Percentiles rank a stretch among this genome's conserved stretches.
Evolutionary conservation across 2,113 vertebrate species (phyloP).

Genomic region (Aleadryas rufinucha): DNA sequence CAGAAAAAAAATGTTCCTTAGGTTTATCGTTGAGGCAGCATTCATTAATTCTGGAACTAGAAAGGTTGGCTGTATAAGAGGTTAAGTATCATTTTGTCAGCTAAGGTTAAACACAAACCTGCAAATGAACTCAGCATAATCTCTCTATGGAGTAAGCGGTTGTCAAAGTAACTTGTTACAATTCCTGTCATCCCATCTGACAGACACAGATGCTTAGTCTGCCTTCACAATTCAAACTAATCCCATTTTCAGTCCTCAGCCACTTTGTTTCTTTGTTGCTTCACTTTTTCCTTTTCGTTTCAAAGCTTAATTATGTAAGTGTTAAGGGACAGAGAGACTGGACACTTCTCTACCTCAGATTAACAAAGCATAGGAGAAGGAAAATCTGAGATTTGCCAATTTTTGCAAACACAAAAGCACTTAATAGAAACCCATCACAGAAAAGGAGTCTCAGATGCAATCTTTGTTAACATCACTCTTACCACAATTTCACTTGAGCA

Average conservation of each 20-base stretch:
- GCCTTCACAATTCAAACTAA: conserved; percentile 77
- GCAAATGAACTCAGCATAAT: conserved; percentile 76
- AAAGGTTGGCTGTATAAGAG: conserved; percentile 64
- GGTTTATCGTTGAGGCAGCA: conserved; percentile 45
- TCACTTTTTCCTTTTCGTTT: conserved; percentile 70
- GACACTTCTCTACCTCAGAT: conserved; percentile 54
- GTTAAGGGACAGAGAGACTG: conserved; percentile 45
- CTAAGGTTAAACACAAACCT: conserved; percentile 73
- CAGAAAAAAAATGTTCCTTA: conserved; percentile 25
- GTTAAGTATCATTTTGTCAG: conserved; percentile 79
- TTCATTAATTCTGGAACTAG: conserved; percentile 65
- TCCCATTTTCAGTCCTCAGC: conserved; percentile 76
- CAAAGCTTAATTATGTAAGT: conserved; percentile 69
- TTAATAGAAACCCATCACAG: not conserved
- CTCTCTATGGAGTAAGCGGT: conserved; percentile 71
- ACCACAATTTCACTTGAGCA: not conserved
- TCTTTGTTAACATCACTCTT: not conserved
- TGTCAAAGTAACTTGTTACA: conserved; percentile 84
- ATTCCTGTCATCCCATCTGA: conserved; percentile 77
- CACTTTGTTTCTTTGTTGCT: conserved; percentile 68
- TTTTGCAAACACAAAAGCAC: not conserved
- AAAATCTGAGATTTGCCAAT: conserved; percentile 9
- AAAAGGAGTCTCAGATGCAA: not conserved
- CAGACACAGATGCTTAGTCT: conserved; percentile 76
- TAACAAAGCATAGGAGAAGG: conserved; percentile 41